Conservation (phyloP, 2,888 invertebrate genomes). For the Dioctria rufipes region DNA sequence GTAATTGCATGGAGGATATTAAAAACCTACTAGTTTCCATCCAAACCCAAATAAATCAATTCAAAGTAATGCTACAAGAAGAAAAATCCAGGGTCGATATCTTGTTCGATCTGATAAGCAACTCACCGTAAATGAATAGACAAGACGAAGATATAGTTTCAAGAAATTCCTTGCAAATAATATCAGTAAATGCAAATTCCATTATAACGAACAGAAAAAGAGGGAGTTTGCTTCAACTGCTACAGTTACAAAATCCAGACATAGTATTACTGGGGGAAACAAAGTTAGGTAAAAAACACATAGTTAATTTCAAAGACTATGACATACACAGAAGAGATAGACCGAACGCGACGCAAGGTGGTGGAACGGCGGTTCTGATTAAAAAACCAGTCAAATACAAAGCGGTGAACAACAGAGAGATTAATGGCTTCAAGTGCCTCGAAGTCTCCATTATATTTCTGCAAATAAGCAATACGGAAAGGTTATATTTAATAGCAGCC, state of each 20-base stretch:
- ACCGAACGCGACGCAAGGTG: conserved; percentile 8
- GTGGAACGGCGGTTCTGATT: neutral
- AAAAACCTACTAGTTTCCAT: neutral
- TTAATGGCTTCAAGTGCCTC: neutral
- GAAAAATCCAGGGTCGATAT: neutral
- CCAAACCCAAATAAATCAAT: neutral
- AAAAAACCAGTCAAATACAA: neutral
- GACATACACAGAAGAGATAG: neutral
- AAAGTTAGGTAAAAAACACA: neutral
- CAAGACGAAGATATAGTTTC: neutral
- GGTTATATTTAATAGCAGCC: neutral
- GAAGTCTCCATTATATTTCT: neutral
- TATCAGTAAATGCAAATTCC: neutral
- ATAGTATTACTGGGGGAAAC: conserved; percentile 1
- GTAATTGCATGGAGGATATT: neutral
- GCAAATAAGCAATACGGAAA: neutral
- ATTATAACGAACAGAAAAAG: neutral
- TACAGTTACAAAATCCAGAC: neutral
- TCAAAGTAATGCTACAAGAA: neutral
- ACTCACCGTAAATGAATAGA: neutral
- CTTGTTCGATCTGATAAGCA: neutral
- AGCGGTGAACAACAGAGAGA: neutral
- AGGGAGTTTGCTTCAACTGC: neutral
- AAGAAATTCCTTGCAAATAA: neutral
- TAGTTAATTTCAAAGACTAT: neutral